phyloP scores from a whole-genome alignment of 2,797 vertebrate genomes.

The Borostomias antarcticus region DNA sequence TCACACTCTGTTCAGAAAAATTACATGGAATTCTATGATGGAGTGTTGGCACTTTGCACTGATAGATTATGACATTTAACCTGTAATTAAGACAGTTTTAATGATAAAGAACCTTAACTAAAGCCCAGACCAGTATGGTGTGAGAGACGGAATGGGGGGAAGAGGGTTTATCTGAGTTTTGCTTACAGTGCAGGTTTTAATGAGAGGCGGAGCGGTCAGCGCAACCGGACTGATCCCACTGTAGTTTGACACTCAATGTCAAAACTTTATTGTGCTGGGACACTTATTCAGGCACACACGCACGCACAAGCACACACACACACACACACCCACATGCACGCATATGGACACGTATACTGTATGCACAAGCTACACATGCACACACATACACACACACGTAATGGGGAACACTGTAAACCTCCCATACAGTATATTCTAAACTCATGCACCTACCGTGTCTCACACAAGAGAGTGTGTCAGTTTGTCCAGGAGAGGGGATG shows the following conservation, averaged over 20 bases:
- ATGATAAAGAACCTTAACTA: constrained; percentile 54
- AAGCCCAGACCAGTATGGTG: constrained; percentile 46
- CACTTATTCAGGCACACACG: background rate
- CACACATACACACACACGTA: constrained; percentile 9
- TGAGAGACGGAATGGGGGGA: background rate
- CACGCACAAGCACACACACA: background rate
- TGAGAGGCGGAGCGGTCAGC: background rate
- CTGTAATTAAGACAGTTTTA: constrained; percentile 47
- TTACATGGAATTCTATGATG: constrained; percentile 25
- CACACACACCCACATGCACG: background rate
- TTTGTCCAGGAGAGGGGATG: too few relatives aligned
- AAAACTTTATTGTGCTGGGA: constrained; percentile 2
- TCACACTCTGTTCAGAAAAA: constrained; percentile 32
- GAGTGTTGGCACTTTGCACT: constrained; percentile 40
- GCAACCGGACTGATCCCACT: background rate
- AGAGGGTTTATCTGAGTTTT: constrained; percentile 2
- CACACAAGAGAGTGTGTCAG: too few relatives aligned
- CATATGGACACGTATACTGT: background rate
- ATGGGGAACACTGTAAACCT: constrained; percentile 9
- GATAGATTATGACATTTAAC: constrained; percentile 47
- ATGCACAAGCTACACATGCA: background rate
- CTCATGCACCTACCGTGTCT: too few relatives aligned
- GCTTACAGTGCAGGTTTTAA: constrained; percentile 26
- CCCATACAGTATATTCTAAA: too few relatives aligned
- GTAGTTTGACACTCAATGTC: constrained; percentile 9